A percentile compares a stretch with the other conserved stretches of the same genome.
Conservation (phyloP, 2,797 vertebrate species). For the Lutjanus campechanus region DNA sequence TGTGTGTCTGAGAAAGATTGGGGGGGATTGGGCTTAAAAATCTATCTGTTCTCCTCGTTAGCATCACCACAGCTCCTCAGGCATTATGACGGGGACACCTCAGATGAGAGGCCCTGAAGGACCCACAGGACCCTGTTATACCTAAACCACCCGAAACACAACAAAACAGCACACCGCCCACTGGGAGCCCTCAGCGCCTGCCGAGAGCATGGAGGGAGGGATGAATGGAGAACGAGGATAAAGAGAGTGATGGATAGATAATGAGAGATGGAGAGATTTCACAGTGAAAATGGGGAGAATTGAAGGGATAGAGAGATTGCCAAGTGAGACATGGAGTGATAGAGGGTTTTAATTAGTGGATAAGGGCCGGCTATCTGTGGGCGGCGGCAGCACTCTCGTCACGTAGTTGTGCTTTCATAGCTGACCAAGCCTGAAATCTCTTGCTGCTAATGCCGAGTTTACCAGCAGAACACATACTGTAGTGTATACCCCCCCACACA, state of each 20-base stretch:
- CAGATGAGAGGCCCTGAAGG: conserved; percentile 62
- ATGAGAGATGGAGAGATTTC: conserved; percentile 76
- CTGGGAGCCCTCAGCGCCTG: conserved; percentile 37
- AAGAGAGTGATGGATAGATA: conserved; percentile 71
- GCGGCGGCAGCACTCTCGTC: conserved; percentile 69
- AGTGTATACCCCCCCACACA: conserved; percentile 15
- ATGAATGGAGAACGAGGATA: conserved; percentile 54
- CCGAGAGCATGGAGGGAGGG: conserved; percentile 23
- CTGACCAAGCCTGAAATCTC: conserved; percentile 84
- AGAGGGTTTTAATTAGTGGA: conserved; percentile 85
- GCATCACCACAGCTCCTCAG: conserved; percentile 64
- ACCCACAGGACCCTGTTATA: conserved; percentile 76
- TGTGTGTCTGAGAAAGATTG: conserved; percentile 4
- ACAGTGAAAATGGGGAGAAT: conserved; percentile 64
- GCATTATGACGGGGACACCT: conserved; percentile 74
- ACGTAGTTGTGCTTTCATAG: conserved; percentile 83
- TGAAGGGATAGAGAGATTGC: conserved; percentile 78
- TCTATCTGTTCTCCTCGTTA: conserved; percentile 71
- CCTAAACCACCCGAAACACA: conserved; percentile 69
- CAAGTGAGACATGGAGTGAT: conserved; percentile 78
- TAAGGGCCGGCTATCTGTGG: conserved; percentile 76
- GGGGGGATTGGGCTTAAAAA: conserved; percentile 51
- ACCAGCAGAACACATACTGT: conserved; percentile 70
- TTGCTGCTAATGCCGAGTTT: conserved; percentile 69
- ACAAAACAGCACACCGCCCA: conserved; percentile 67